phyloP scores from a whole-genome alignment of 2,113 vertebrate species.

The Bubo scandiacus region DNA sequence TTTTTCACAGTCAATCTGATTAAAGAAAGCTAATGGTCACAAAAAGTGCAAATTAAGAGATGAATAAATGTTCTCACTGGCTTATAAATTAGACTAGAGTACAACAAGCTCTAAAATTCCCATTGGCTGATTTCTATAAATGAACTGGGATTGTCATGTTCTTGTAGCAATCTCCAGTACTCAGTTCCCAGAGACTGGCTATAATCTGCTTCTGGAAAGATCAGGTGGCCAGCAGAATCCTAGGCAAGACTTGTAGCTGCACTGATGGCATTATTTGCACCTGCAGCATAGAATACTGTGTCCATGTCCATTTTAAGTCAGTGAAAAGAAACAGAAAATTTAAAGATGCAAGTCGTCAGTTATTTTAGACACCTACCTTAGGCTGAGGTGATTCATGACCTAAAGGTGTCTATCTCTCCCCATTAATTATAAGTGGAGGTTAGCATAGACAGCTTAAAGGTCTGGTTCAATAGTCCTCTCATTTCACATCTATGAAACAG shows the following conservation, averaged over 20 bases:
- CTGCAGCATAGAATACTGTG: background rate
- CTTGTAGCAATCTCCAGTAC: background rate
- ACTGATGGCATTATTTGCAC: background rate
- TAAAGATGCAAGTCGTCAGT: background rate
- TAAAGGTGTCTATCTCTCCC: background rate
- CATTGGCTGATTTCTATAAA: background rate
- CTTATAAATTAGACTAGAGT: background rate
- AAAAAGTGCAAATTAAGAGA: background rate
- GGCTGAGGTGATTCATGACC: background rate
- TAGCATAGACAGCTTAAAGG: background rate
- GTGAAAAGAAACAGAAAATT: background rate
- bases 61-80: background rate
- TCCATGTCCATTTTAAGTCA: background rate
- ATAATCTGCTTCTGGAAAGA: background rate
- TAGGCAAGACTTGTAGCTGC: background rate
- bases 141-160: background rate
- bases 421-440: background rate
- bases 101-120: background rate
- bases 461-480: background rate
- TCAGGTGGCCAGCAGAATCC: background rate
- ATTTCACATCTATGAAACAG: background rate
- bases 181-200: background rate
- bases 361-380: background rate
- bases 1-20: background rate
- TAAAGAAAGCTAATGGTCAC: background rate